Evolutionary conservation across 2,797 vertebrate species (phyloP), one percentile per base, ranked within the genome.

Genomic region (Halcyon chelicuti): DNA sequence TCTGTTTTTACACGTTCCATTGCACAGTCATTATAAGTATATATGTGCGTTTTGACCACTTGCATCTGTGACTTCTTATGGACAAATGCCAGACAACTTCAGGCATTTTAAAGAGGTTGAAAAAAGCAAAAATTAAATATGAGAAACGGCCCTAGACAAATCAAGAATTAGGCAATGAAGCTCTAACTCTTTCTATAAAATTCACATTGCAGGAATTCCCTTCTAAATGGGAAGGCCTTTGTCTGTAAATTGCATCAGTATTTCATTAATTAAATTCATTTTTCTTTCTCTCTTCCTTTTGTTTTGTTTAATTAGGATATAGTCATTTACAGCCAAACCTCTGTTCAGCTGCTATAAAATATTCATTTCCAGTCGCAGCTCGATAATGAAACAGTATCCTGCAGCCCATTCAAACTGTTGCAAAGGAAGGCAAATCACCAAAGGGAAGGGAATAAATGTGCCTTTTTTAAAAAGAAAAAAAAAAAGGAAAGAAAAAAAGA

Each of bases 351-450:
- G 52, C 74, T 93, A 79, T 93, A 91, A 96, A 93, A 95, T 96
- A 95, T 94, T 92, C 55, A 93, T 97, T 95, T 96, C 85, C 83
- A 95, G 77, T 93, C 95, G 72, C 82, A 90, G 86, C 74, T 82
- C 91, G 94, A 94, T 97, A 95, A 95, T 86, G 78, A 94, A 95
- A 83, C 86, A 62, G 80, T 92, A 78, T 96, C 60, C 62, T 96
- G 87, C 79, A 96, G 76, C 71, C 87, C 63, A 54, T 96, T 97
- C 75, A 93, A 89, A 95, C 75, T 72, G 22, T 94, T 96, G 86
- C 80, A 90, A 83, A 90, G 60, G 40, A 66, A 96, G 75, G 74
- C 46, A 88, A 93, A 86, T 88, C 96, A 94, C 63, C 67, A 57
- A 93, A 94, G 65, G 91, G 89, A 91, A 78, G 9, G 4, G 71